Conservation (phyloP, 2,113 vertebrate genomes). For the Caranx melampygus region DNA sequence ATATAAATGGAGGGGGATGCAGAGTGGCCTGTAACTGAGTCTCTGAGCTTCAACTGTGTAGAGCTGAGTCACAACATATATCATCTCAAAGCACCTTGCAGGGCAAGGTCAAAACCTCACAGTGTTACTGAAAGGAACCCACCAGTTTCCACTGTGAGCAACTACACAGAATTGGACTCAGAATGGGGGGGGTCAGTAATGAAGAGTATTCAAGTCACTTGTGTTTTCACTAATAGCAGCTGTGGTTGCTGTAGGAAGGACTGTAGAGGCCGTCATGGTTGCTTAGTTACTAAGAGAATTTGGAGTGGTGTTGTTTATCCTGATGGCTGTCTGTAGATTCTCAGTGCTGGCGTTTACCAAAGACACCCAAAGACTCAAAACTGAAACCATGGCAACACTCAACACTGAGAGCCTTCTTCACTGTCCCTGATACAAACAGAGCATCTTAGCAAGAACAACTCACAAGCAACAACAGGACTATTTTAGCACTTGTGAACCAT, state of each 20-base stretch:
- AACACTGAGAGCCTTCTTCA: constrained; percentile 6
- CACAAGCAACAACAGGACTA: background rate
- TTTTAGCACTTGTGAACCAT: background rate
- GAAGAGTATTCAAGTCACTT: constrained; percentile 2
- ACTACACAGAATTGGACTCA: too few species aligned
- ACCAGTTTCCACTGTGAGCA: too few species aligned
- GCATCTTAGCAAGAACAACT: background rate
- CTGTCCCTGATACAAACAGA: background rate
- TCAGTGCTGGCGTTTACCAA: constrained; percentile 2
- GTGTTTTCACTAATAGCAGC: constrained; percentile 40
- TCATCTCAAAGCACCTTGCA: too few species aligned
- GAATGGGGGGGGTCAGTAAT: background rate
- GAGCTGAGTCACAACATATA: too few species aligned
- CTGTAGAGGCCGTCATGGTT: constrained; percentile 27
- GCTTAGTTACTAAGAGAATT: constrained; percentile 46
- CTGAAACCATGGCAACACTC: constrained; percentile 4
- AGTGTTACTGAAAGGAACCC: too few species aligned
- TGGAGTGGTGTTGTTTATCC: constrained; percentile 21
- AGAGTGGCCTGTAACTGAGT: background rate
- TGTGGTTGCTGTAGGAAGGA: constrained; percentile 19
- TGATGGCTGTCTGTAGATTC: constrained; percentile 5
- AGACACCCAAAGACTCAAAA: constrained; percentile 19
- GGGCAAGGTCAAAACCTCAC: too few species aligned
- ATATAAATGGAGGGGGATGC: background rate
- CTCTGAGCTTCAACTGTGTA: background rate